These are phyloP conservation scores for Mustelus asterias DNA, from an alignment of 2,113 vertebrate species.

Conservation along the genomic window DNA sequence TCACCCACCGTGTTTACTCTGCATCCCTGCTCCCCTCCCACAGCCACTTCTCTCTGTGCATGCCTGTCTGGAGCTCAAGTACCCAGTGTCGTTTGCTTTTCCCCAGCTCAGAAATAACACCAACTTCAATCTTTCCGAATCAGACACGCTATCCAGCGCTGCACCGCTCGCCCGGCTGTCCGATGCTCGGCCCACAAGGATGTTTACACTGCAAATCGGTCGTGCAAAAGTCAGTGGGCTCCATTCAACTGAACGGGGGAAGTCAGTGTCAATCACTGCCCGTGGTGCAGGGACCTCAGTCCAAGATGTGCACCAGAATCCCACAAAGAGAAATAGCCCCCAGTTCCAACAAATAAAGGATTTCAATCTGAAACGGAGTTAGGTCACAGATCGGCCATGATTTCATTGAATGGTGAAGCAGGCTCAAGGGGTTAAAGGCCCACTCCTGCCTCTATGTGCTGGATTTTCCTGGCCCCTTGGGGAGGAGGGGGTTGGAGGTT, in stretches of 20 bases:
- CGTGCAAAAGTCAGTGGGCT: background rate
- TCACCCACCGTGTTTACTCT: constrained; percentile 6
- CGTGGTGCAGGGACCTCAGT: background rate
- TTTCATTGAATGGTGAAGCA: background rate
- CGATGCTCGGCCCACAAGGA: background rate
- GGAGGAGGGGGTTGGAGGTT: too few species aligned
- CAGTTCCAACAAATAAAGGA: background rate
- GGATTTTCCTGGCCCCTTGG: too few species aligned
- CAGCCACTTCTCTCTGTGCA: background rate
- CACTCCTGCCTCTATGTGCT: too few species aligned
- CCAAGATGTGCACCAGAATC: background rate
- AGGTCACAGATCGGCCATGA: background rate
- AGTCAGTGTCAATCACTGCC: background rate
- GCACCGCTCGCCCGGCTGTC: background rate
- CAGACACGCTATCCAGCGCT: background rate
- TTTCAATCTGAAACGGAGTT: background rate
- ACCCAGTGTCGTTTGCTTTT: background rate
- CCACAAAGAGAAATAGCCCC: background rate
- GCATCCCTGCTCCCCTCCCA: background rate
- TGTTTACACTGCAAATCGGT: background rate
- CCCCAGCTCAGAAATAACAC: background rate
- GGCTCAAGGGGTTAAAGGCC: background rate
- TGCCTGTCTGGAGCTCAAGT: background rate
- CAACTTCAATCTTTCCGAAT: background rate
- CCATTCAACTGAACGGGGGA: background rate